Evolutionary conservation across 2,888 invertebrate genomes (phyloP).

Genomic region (Xestia ashworthii): DNA sequence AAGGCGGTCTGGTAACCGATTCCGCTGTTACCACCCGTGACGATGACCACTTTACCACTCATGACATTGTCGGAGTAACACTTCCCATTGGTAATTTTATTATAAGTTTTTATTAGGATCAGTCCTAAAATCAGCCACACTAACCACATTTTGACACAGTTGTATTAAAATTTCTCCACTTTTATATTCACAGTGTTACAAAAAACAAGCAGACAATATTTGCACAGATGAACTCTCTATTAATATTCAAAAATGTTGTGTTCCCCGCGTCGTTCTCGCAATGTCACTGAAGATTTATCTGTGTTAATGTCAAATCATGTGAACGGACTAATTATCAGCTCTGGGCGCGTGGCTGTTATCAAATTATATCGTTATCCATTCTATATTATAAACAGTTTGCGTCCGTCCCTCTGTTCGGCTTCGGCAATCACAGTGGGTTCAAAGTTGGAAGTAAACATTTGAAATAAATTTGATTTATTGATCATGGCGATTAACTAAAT

Average conservation of each 20-base stretch:
- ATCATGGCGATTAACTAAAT: neutral
- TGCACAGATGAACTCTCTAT: slow-evolving; percentile 22
- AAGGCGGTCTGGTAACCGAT: slow-evolving; percentile 95
- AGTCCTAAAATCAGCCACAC: slow-evolving; percentile 76
- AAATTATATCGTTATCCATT: slow-evolving; percentile 54
- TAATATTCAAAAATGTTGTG: slow-evolving; percentile 30
- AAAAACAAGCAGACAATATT: slow-evolving; percentile 23
- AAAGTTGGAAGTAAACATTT: slow-evolving; percentile 11
- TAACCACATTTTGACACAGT: slow-evolving; percentile 74
- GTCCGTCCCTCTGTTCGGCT: slow-evolving; percentile 19
- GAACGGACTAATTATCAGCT: slow-evolving; percentile 61
- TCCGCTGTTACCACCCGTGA: slow-evolving; percentile 96
- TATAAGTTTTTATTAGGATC: slow-evolving; percentile 79
- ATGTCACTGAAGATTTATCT: slow-evolving; percentile 64
- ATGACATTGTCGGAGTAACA: slow-evolving; percentile 83
- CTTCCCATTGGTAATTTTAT: slow-evolving; percentile 81
- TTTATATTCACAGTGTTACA: neutral
- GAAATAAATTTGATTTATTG: slow-evolving; percentile 1
- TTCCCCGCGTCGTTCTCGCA: slow-evolving; percentile 31
- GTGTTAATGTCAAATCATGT: slow-evolving; percentile 62
- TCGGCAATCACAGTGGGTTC: neutral
- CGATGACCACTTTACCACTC: slow-evolving; percentile 92
- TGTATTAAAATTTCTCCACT: slow-evolving; percentile 10
- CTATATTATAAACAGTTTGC: slow-evolving; percentile 31
- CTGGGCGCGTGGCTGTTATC: slow-evolving; percentile 57